These are phyloP conservation scores for Chromobotia macracanthus DNA, from an alignment of 2,797 vertebrate genomes.

Conservation along the genomic window DNA sequence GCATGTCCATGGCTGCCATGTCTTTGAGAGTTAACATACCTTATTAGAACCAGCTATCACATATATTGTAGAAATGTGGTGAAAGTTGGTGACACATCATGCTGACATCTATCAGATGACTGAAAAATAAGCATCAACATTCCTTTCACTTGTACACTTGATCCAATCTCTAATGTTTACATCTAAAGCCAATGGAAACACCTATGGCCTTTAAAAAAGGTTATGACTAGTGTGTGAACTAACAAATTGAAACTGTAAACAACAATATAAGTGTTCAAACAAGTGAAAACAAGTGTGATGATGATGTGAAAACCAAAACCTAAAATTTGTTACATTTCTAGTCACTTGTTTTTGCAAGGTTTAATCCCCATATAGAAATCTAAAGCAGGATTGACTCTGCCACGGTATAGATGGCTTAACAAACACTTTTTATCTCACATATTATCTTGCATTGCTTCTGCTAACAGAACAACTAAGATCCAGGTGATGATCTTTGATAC, in stretches of 20 bases:
- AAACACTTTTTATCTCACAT: conserved; percentile 15
- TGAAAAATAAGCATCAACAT: background rate
- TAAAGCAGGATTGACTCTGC: too few species aligned
- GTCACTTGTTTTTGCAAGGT: too few species aligned
- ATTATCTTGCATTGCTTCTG: background rate
- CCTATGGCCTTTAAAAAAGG: background rate
- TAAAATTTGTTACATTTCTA: background rate
- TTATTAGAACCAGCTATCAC: too few species aligned
- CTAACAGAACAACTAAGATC: background rate
- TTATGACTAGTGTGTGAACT: background rate
- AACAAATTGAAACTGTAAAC: too few species aligned
- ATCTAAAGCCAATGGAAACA: background rate
- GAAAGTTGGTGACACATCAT: background rate
- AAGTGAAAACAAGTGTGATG: too few species aligned
- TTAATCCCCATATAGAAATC: too few species aligned
- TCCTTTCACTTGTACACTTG: background rate
- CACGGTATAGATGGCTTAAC: too few species aligned
- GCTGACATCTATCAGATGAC: background rate
- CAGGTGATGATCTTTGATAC: background rate
- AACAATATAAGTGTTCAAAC: too few species aligned
- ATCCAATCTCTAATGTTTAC: background rate
- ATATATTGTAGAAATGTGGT: background rate
- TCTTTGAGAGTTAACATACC: too few species aligned
- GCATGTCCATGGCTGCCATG: too few species aligned
- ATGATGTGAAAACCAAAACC: conserved; percentile 11